Conservation (phyloP, 2,888 invertebrate species). For the Ptilodon capucinus region DNA sequence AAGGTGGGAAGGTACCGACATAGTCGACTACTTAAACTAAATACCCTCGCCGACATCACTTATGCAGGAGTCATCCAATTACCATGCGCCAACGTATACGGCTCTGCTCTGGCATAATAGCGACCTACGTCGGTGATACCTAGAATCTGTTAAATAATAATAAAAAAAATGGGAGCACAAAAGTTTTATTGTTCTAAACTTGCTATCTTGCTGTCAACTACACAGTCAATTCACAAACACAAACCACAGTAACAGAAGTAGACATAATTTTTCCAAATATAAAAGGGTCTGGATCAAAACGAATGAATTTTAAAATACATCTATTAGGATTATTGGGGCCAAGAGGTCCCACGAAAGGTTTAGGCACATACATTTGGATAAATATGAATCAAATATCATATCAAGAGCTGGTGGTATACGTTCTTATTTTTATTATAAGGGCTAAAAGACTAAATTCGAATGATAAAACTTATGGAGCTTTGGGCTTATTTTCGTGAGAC, state of each 20-base stretch:
- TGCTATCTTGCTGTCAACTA: no score
- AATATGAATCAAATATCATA: not conserved
- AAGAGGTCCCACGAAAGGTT: not conserved
- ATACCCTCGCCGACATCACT: conserved; percentile 31
- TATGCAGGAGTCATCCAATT: conserved; percentile 51
- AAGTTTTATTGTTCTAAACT: no score
- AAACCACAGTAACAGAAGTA: no score
- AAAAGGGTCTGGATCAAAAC: not conserved
- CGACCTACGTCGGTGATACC: conserved; percentile 14
- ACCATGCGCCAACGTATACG: conserved; percentile 29
- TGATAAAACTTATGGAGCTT: no score
- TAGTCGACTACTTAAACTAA: conserved; percentile 20
- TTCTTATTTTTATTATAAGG: no score
- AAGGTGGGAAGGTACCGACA: conserved; percentile 6
- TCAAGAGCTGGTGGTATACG: not conserved
- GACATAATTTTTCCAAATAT: no score
- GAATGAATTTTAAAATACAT: not conserved
- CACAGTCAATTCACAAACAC: no score
- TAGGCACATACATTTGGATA: not conserved
- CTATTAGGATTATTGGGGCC: not conserved
- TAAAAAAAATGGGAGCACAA: no score
- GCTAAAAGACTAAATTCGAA: no score
- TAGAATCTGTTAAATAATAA: conserved; percentile 6
- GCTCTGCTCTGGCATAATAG: conserved; percentile 20
- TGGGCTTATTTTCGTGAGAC: no score